Percentiles rank a stretch among this genome's conserved stretches.
Evolutionary conservation across 2,797 vertebrate genomes (phyloP).

Genomic region (Enoplosus armatus): DNA sequence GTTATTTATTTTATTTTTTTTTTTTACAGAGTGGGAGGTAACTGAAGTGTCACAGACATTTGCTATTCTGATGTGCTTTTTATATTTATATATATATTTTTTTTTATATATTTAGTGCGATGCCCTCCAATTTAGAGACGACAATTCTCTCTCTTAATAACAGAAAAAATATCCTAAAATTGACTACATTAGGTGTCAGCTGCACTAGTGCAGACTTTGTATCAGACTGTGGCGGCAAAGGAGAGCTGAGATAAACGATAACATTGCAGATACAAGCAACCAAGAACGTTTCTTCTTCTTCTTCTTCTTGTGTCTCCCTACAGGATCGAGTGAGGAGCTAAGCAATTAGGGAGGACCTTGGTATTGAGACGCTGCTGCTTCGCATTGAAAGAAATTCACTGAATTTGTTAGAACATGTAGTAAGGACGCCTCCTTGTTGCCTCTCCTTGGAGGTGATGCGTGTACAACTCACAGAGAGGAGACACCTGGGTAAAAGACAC

Average conservation of each 20-base stretch:
- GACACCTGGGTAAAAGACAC: not conserved
- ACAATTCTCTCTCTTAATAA: too few relatives aligned
- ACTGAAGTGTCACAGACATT: not conserved
- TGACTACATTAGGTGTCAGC: too few relatives aligned
- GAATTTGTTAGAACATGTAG: not conserved
- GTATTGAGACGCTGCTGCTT: not conserved
- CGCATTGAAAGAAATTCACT: not conserved
- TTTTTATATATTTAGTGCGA: too few relatives aligned
- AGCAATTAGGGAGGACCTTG: not conserved
- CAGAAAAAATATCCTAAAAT: too few relatives aligned
- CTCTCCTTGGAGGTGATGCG: not conserved
- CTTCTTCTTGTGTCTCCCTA: not conserved
- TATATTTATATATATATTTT: too few relatives aligned
- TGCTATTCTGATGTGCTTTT: not conserved
- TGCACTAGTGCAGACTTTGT: too few relatives aligned
- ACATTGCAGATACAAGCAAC: not conserved
- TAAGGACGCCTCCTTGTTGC: not conserved
- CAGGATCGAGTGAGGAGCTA: not conserved
- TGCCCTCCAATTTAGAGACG: too few relatives aligned
- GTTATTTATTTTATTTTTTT: not conserved
- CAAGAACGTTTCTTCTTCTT: constrained; percentile 1
- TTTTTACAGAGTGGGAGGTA: not conserved
- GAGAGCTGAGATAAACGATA: too few relatives aligned
- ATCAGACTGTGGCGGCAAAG: too few relatives aligned
- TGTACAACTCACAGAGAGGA: not conserved